A percentile compares a stretch with the other conserved stretches of the same genome.
phyloP scores from a whole-genome alignment of 2,888 invertebrate species.

The Smittia sp. region DNA sequence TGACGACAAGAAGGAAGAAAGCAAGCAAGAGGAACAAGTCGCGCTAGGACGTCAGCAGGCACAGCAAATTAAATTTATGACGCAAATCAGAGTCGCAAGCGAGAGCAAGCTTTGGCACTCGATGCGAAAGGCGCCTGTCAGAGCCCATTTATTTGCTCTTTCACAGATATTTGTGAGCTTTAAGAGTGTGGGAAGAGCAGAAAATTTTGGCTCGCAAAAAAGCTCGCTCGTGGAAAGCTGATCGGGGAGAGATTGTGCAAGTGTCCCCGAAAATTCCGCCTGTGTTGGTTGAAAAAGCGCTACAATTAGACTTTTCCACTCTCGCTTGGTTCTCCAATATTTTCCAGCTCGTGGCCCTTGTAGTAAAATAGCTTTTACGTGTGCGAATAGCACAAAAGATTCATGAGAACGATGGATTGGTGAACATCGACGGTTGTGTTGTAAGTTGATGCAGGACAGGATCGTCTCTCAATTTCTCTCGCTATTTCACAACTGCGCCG shows the following conservation, averaged over 20 bases:
- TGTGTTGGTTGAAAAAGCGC: constrained; percentile 11
- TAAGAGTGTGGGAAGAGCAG: not conserved
- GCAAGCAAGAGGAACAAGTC: not conserved
- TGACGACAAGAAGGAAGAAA: constrained; percentile 3
- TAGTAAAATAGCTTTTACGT: not conserved
- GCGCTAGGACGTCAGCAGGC: constrained; percentile 30
- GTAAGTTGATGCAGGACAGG: constrained; percentile 38
- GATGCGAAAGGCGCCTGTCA: constrained; percentile 38
- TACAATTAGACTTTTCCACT: not conserved
- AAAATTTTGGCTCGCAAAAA: not conserved
- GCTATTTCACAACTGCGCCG: constrained; percentile 19
- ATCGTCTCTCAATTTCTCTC: not conserved
- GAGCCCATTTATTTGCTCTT: constrained; percentile 38
- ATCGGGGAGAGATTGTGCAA: not conserved
- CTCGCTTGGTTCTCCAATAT: not conserved
- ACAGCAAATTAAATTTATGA: constrained; percentile 33
- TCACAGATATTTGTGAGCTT: not conserved
- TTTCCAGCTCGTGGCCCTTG: not conserved
- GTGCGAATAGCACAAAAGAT: not conserved
- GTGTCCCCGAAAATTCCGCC: constrained; percentile 8
- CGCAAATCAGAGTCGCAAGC: constrained; percentile 30
- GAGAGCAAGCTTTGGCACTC: not conserved
- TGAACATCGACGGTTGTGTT: not conserved
- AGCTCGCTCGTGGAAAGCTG: not conserved
- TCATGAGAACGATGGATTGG: not conserved